Percentiles rank a stretch among this genome's conserved stretches.
phyloP scores from a whole-genome alignment of 2,113 vertebrate species.

The Archilochus colubris region DNA sequence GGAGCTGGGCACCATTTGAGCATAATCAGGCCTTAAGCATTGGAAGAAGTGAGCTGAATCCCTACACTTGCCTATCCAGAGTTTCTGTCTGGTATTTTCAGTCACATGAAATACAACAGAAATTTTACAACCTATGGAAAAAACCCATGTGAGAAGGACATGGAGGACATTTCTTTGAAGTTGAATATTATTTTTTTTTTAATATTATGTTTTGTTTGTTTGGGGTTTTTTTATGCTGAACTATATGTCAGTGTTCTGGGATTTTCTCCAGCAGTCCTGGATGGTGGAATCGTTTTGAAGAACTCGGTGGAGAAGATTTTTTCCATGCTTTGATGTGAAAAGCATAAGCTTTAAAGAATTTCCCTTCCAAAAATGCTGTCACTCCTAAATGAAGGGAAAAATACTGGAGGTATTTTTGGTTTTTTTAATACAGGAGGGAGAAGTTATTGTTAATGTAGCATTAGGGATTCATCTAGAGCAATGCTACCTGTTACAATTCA shows the following conservation, averaged over 20 bases:
- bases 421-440: not conserved
- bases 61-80: not conserved
- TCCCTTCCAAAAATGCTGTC: constrained; percentile 47
- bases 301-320: not conserved
- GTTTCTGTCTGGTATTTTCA: not conserved
- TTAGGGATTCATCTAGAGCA: constrained; percentile 57
- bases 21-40: not conserved
- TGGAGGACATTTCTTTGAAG: not conserved
- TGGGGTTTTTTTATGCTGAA: not conserved
- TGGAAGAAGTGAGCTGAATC: not conserved
- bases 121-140: not conserved
- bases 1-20: not conserved
- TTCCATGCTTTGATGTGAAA: constrained; percentile 52
- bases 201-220: not conserved
- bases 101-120: not conserved
- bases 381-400: constrained; percentile 36
- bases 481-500: constrained; percentile 54
- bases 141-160: not conserved
- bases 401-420: not conserved
- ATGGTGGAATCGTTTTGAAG: not conserved
- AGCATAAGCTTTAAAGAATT: constrained; percentile 11
- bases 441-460: constrained; percentile 11
- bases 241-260: not conserved
- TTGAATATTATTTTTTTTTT: not conserved
- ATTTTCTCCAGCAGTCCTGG: not conserved